Evolutionary conservation across 2,113 vertebrate species (phyloP).

Genomic region (Sclerurus mexicanus): DNA sequence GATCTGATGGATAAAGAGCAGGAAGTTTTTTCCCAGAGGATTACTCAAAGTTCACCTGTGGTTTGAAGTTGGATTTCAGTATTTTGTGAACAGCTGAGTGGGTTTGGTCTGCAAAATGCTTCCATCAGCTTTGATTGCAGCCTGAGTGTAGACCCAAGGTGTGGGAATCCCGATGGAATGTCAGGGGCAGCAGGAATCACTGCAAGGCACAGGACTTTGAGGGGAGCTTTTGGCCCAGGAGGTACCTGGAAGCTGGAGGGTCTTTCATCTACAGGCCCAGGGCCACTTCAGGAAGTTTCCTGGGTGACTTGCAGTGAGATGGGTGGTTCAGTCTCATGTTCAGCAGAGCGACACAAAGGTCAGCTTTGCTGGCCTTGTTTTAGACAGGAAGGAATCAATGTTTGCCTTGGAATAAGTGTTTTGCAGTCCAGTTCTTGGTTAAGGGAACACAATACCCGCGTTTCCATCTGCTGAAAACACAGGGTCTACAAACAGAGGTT

Average conservation of each 20-base stretch:
- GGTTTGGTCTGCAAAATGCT: neutral
- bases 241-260: neutral
- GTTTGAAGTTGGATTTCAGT: neutral
- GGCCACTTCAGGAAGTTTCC: neutral
- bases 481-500: neutral
- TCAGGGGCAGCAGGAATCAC: neutral
- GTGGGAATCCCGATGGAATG: neutral
- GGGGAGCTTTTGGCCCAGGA: neutral
- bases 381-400: neutral
- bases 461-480: neutral
- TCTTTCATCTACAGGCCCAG: neutral
- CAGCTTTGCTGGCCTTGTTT: neutral
- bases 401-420: neutral
- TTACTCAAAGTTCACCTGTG: neutral
- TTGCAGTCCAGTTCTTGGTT: neutral
- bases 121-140: neutral
- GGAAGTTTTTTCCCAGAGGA: neutral
- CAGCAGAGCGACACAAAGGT: neutral
- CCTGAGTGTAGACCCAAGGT: neutral
- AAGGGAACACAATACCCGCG: neutral
- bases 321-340: neutral
- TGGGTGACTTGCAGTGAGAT: neutral
- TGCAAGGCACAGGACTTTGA: accelerated
- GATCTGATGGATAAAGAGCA: neutral
- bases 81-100: neutral